Percentiles rank a stretch among this genome's conserved stretches.
phyloP scores from a whole-genome alignment of 2,113 vertebrate genomes.

The Erpornis zantholeuca region DNA sequence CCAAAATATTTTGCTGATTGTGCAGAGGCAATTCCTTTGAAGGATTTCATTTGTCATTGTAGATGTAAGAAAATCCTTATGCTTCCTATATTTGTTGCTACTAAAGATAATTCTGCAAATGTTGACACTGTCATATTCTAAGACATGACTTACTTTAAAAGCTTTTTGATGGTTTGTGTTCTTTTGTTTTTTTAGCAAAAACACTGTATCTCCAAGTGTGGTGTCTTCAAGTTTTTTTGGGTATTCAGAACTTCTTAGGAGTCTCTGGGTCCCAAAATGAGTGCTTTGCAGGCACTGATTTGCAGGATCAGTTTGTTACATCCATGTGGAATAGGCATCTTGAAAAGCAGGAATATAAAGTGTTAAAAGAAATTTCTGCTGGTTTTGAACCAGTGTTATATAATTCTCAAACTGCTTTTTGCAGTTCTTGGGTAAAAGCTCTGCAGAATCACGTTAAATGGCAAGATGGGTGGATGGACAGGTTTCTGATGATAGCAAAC shows the following conservation, averaged over 20 bases:
- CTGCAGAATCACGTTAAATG: not conserved
- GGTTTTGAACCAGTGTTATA: not conserved
- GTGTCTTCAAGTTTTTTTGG: not conserved
- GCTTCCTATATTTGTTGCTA: not conserved
- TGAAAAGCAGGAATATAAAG: not conserved
- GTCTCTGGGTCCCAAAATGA: not conserved
- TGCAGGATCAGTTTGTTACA: not conserved
- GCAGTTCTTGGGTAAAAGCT: not conserved
- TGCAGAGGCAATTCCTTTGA: not conserved
- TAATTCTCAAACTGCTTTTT: constrained; percentile 14
- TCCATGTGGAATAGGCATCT: not conserved
- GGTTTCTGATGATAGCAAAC: not conserved
- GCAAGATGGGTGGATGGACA: accelerated
- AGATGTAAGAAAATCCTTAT: not conserved
- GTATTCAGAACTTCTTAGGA: not conserved
- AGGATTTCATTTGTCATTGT: not conserved
- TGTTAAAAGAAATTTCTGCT: not conserved
- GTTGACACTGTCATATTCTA: not conserved
- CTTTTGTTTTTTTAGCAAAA: not conserved
- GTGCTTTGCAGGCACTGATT: accelerated
- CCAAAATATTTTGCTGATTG: not conserved
- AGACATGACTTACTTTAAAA: not conserved
- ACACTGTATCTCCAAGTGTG: not conserved
- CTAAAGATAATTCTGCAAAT: not conserved
- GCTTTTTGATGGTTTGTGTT: not conserved